Conservation (phyloP, 2,888 invertebrate species). For the Drosophila conformis region DNA sequence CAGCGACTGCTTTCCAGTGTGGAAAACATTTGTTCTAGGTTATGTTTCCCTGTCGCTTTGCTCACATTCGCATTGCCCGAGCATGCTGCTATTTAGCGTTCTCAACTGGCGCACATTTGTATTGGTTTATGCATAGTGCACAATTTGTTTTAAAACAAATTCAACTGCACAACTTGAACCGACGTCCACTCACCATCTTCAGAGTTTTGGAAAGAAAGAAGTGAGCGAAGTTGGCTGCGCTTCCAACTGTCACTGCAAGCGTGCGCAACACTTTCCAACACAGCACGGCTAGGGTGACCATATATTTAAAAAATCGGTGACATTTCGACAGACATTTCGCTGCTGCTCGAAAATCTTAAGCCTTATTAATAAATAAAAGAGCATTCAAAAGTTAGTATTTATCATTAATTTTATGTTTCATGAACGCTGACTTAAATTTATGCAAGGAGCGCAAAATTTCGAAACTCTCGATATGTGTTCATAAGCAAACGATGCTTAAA, state of each 20-base stretch:
- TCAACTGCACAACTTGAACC: constrained; percentile 52
- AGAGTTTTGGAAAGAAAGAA: constrained; percentile 83
- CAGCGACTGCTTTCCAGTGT: constrained; percentile 17
- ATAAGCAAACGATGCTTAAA: background rate
- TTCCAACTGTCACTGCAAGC: constrained; percentile 26
- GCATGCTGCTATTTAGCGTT: constrained; percentile 12
- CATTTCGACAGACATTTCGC: no score
- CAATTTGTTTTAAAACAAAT: constrained; percentile 32
- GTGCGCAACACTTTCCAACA: constrained; percentile 17
- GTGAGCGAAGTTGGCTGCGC: constrained; percentile 79
- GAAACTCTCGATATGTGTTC: background rate
- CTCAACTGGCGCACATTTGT: constrained; percentile 12
- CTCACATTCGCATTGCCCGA: constrained; percentile 62
- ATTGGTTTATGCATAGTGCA: constrained; percentile 19
- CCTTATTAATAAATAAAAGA: background rate
- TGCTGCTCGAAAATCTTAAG: background rate
- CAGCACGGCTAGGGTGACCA: constrained; percentile 33
- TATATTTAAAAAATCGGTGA: background rate
- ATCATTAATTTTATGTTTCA: background rate
- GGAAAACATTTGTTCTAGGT: constrained; percentile 58
- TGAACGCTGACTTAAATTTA: background rate
- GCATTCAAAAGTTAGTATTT: background rate
- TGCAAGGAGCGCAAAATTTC: background rate
- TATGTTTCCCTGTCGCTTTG: constrained; percentile 56
- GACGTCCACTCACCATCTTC: constrained; percentile 85